A percentile compares a stretch with the other conserved stretches of the same genome.
Evolutionary conservation across 2,797 vertebrate species (phyloP).

Genomic region (Hipposideros larvatus): DNA sequence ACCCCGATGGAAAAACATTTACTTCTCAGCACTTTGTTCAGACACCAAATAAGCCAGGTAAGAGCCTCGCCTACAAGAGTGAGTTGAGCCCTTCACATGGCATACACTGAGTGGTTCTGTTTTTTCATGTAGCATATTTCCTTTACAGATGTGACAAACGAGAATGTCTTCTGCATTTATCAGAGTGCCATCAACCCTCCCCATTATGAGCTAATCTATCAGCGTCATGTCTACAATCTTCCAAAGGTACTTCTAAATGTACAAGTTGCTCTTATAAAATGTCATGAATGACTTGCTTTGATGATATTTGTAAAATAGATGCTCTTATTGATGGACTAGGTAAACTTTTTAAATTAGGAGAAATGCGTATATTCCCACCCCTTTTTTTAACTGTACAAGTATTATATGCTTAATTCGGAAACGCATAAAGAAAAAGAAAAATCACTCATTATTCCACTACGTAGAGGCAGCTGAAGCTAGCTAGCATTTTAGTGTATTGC

Average conservation of each 20-base stretch:
- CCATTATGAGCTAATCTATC: constrained; percentile 97
- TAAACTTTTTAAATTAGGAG: constrained; percentile 51
- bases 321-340: constrained; percentile 23
- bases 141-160: constrained; percentile 93
- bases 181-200: constrained; percentile 96
- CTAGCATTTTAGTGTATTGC: background rate
- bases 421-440: constrained; percentile 26
- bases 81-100: background rate
- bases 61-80: fast-evolving
- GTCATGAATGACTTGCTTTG: background rate
- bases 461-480: background rate
- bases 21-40: constrained; percentile 97
- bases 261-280: background rate
- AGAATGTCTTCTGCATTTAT: constrained; percentile 96
- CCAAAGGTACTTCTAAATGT: constrained; percentile 92
- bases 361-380: background rate
- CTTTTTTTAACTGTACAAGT: background rate
- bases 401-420: constrained; percentile 36
- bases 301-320: constrained; percentile 56
- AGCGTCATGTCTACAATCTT: constrained; percentile 95
- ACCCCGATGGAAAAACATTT: constrained; percentile 98
- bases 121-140: background rate
- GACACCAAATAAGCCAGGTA: constrained; percentile 96
- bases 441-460: background rate
- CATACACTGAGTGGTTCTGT: fast-evolving